Base-by-base conservation (phyloP, 64 coral and sea anemone genomes). In the Cladopsammia gracilis region DNA sequence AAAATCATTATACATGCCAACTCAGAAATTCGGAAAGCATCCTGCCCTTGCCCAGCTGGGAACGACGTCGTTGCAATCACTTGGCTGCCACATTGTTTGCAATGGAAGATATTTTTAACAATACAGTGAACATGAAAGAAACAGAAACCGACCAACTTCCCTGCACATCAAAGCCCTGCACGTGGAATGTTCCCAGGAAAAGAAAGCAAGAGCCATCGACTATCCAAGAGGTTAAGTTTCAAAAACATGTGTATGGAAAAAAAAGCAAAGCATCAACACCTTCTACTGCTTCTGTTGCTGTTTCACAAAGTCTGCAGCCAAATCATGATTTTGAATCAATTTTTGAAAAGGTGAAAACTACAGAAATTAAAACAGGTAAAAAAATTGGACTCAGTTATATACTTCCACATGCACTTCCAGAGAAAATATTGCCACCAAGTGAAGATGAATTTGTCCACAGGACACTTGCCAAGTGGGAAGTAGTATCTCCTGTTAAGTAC, bases 191-290 rank as follows among this genome's bases (percentile, higher is more conserved):
- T 15, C 76, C 88, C 34, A 43, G 20, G 3, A 81, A 79, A 57
- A 70, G 62, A 90, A 90, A 81, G 24, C 75, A 58, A 69, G 75
- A 79, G 24, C 60, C 75, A 54, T 54, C 61, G 53, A 24, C 76
- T 69, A 79, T 90, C 53, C 88, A 90, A 78, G 75, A 26, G 19
- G 60, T 90, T 11, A 90, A 90, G 23, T 90, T 90, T 83, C 64
- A 82, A 91, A 91, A 91, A 62, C 89, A 90, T 82, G 89, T 91
- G 77, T 91, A 82, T 82, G 89, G 89, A n/a, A 13, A 91, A 91
- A 83, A 82, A 91, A 62, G 50, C 58, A 89, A 89, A 89, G 58
- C 7, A 67, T 20, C 59, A 42, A 64, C 1, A 62, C 16, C 85
- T 73, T 10, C 48, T 53, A 23, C 62, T 67, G 6, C 85, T 87